These are phyloP conservation scores for Barnardius zonarius DNA, from an alignment of 2,113 vertebrate genomes.

Conservation along the genomic window DNA sequence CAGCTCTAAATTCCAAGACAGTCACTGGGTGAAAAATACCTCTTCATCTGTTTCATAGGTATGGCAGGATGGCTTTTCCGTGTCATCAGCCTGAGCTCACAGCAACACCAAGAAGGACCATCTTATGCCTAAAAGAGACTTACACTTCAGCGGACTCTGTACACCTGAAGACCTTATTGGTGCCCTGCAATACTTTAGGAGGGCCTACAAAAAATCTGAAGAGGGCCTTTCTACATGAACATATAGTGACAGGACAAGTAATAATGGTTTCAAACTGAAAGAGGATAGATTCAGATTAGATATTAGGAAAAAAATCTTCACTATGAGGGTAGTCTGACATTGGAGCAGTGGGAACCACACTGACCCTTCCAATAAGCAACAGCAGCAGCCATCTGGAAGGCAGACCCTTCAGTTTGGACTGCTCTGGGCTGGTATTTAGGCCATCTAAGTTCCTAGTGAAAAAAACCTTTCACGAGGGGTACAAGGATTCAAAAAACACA, in stretches of 20 bases:
- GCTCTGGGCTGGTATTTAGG: neutral
- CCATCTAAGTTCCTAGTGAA: neutral
- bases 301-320: neutral
- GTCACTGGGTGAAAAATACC: neutral
- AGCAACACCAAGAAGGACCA: neutral
- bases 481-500: neutral
- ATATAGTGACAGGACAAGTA: neutral
- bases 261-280: neutral
- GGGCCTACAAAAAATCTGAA: neutral
- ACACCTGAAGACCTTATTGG: neutral
- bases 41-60: neutral
- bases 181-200: neutral
- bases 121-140: neutral
- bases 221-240: neutral
- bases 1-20: neutral
- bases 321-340: neutral
- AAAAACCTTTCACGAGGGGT: neutral
- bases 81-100: neutral
- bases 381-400: neutral
- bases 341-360: neutral
- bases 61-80: neutral
- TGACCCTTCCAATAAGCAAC: neutral
- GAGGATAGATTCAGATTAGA: neutral
- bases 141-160: neutral
- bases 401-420: neutral